Evolutionary conservation across 2,113 vertebrate genomes (phyloP).

Genomic region (Acinonyx jubatus): DNA sequence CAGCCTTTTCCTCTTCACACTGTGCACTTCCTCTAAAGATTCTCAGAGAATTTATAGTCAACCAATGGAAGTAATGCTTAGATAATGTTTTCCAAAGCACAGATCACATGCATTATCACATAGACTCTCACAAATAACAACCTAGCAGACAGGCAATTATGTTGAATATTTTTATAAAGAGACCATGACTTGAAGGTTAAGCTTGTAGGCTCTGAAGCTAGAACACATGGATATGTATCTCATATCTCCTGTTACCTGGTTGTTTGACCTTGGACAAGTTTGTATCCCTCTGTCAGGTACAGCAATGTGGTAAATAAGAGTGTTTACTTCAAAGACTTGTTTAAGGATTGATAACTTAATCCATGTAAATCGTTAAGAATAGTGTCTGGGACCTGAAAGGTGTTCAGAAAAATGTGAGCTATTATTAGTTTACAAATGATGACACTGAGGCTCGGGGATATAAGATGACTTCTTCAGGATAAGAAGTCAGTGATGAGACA

Average conservation of each 20-base stretch:
- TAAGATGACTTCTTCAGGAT: neutral
- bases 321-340: neutral
- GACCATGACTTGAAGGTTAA: neutral
- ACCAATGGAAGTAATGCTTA: neutral
- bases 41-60: neutral
- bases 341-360: neutral
- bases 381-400: neutral
- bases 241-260: neutral
- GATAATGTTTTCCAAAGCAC: neutral
- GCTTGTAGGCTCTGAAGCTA: neutral
- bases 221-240: neutral
- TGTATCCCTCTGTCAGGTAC: neutral
- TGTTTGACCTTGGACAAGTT: neutral
- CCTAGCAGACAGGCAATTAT: neutral
- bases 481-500: neutral
- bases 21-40: neutral
- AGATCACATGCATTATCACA: neutral
- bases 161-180: neutral
- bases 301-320: neutral
- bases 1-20: neutral
- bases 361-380: neutral
- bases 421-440: slow-evolving; percentile 11
- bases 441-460: neutral
- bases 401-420: neutral
- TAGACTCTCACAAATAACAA: neutral